A percentile compares a stretch with the other conserved stretches of the same genome.
Evolutionary conservation across 64 coral and sea anemone genomes (phyloP).

Genomic region (Orbicella faveolata): DNA sequence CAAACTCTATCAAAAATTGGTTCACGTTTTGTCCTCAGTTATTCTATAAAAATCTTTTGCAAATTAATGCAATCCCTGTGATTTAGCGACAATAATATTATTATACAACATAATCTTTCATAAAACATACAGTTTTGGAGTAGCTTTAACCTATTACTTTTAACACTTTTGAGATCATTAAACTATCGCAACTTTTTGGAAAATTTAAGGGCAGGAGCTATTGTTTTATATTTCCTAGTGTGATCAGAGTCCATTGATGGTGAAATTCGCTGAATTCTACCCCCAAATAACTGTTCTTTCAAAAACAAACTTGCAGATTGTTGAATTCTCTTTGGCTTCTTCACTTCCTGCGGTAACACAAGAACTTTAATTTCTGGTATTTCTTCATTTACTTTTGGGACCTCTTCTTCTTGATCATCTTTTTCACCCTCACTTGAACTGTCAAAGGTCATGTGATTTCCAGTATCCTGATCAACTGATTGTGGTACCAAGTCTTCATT

Average conservation of each 20-base stretch:
- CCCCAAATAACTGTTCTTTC: slow-evolving; percentile 77
- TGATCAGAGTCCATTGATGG: slow-evolving; percentile 26
- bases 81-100: no score
- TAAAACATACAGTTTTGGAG: no score
- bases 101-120: no score
- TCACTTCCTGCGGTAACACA: slow-evolving; percentile 51
- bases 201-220: slow-evolving; percentile 62
- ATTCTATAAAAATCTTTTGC: no score
- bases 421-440: slow-evolving; percentile 53
- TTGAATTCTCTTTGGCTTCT: slow-evolving; percentile 59
- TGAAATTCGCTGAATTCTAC: slow-evolving; percentile 75
- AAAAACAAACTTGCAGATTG: slow-evolving; percentile 71
- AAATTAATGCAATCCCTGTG: no score
- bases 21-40: no score
- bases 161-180: not conserved
- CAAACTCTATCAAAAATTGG: no score
- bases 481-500: not conserved
- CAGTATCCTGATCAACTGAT: not conserved
- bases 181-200: slow-evolving; percentile 11
- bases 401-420: slow-evolving; percentile 21
- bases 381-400: not conserved
- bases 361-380: slow-evolving; percentile 55
- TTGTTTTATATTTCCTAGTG: slow-evolving; percentile 25
- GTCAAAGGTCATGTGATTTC: slow-evolving; percentile 63
- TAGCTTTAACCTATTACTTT: no score